These are phyloP conservation scores for Furcula furcula DNA, from an alignment of 2,888 invertebrate genomes.

Conservation along the genomic window DNA sequence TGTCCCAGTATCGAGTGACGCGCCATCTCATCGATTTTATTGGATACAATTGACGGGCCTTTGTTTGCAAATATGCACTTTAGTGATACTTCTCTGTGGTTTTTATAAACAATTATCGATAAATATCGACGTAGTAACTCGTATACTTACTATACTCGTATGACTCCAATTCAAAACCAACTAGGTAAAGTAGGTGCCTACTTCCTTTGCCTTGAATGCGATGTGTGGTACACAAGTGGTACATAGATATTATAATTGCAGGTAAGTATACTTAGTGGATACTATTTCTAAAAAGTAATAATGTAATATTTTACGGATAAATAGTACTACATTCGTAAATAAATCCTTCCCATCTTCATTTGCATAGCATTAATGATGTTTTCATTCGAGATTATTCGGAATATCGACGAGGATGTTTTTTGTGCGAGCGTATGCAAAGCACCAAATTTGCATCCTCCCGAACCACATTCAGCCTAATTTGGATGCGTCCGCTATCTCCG, in stretches of 20 bases:
- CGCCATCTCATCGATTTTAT: constrained; percentile 63
- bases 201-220: no score
- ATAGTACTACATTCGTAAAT: constrained; percentile 4
- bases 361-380: constrained; percentile 69
- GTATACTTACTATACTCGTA: no score
- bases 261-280: no score
- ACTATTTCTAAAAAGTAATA: no score
- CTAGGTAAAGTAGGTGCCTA: no score
- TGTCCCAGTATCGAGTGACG: constrained; percentile 53
- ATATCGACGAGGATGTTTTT: constrained; percentile 52
- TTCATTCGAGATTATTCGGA: constrained; percentile 53
- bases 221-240: no score
- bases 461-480: constrained; percentile 68
- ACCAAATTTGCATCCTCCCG: constrained; percentile 65
- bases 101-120: constrained; percentile 44
- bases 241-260: no score
- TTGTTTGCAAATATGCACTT: constrained; percentile 66
- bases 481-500: constrained; percentile 68
- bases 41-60: constrained; percentile 61
- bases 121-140: constrained; percentile 37
- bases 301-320: no score
- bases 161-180: no score
- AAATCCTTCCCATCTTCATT: constrained; percentile 47
- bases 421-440: constrained; percentile 63
- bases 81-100: constrained; percentile 33